These are phyloP conservation scores for Exephanes ischioxanthus DNA, from an alignment of 2,888 invertebrate genomes.

Conservation along the genomic window DNA sequence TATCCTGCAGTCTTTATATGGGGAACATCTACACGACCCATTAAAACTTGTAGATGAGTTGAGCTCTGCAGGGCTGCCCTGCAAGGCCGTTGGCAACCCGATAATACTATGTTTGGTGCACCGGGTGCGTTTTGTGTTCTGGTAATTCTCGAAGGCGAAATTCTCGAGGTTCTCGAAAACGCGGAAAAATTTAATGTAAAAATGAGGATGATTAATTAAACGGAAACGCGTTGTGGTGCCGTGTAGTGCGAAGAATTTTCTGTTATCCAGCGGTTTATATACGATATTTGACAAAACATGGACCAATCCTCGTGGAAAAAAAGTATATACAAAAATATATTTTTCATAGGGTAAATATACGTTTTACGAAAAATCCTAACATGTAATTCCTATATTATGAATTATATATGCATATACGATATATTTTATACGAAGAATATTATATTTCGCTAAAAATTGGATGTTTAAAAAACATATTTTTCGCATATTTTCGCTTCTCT, in stretches of 20 bases:
- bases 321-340: too few species aligned
- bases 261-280: too few species aligned
- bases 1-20: conserved; percentile 1
- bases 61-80: conserved; percentile 27
- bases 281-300: background rate
- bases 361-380: too few species aligned
- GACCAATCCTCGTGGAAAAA: too few species aligned
- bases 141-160: conserved; percentile 36
- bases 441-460: too few species aligned
- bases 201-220: background rate
- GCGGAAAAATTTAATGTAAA: background rate
- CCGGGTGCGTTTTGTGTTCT: conserved; percentile 29
- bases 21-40: conserved; percentile 30
- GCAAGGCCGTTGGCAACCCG: conserved; percentile 30
- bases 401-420: too few species aligned
- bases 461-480: background rate
- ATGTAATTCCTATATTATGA: too few species aligned
- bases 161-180: background rate
- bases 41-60: conserved; percentile 49
- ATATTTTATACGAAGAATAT: too few species aligned
- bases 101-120: conserved; percentile 51
- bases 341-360: too few species aligned
- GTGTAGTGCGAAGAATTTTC: too few species aligned
- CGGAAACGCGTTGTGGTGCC: background rate
- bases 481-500: too few species aligned